A percentile compares a stretch with the other conserved stretches of the same genome.
Evolutionary conservation across 2,888 invertebrate genomes (phyloP).

Genomic region (Drosophila trichaetosa): DNA sequence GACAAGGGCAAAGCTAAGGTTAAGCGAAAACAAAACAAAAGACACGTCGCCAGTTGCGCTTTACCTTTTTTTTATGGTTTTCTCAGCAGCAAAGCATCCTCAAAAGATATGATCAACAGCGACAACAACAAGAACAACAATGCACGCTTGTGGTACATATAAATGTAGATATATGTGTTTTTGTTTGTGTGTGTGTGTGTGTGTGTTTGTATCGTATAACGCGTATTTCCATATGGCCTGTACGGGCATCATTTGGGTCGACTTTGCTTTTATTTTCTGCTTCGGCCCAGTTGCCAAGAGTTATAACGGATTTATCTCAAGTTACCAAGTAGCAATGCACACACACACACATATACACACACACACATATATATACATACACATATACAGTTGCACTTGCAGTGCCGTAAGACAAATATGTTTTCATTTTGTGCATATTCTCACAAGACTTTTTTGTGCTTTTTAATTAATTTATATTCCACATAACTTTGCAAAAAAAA

Average conservation of each 20-base stretch:
- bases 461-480: constrained; percentile 56
- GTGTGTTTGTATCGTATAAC: constrained; percentile 25
- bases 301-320: constrained; percentile 80
- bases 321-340: constrained; percentile 56
- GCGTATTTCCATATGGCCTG: constrained; percentile 39
- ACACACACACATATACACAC: constrained; percentile 21
- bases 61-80: constrained; percentile 13
- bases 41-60: constrained; percentile 16
- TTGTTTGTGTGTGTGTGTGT: constrained; percentile 15
- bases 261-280: constrained; percentile 31
- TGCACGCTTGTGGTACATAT: constrained; percentile 16
- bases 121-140: constrained; percentile 1
- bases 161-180: constrained; percentile 13
- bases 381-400: constrained; percentile 17
- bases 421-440: constrained; percentile 58
- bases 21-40: constrained; percentile 53
- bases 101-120: constrained; percentile 53
- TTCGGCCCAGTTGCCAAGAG: constrained; percentile 64
- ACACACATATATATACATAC: not conserved
- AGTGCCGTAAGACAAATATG: constrained; percentile 49
- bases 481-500: constrained; percentile 23
- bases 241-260: constrained; percentile 64
- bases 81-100: constrained; percentile 46
- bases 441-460: constrained; percentile 49
- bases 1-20: constrained; percentile 30